These are phyloP conservation scores for Pangasianodon hypophthalmus DNA, from an alignment of 2,113 vertebrate species.

Conservation along the genomic window DNA sequence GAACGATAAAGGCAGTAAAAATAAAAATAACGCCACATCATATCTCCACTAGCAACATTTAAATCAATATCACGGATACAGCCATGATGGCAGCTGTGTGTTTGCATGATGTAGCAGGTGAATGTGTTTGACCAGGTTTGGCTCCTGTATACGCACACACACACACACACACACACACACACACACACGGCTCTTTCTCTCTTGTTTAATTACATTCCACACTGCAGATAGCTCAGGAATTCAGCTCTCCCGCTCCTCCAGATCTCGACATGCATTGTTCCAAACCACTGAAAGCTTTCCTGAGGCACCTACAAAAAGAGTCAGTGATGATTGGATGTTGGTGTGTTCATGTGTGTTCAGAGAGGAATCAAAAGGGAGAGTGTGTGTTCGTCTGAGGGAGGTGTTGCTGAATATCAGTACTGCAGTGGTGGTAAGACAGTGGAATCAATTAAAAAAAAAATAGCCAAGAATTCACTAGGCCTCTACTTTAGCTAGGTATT, in stretches of 20 bases:
- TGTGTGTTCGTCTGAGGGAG: neutral
- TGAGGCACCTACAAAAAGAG: constrained; percentile 26
- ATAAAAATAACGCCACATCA: neutral
- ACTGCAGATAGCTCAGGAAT: constrained; percentile 72
- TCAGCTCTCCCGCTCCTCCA: constrained; percentile 57
- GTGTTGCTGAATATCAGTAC: neutral
- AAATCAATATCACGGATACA: constrained; percentile 21
- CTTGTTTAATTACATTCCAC: constrained; percentile 73
- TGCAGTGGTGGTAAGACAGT: neutral
- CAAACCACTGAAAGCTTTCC: constrained; percentile 57
- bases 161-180: constrained; percentile 43
- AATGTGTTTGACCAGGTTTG: constrained; percentile 27
- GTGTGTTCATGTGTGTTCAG: constrained; percentile 3
- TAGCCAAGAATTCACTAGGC: neutral
- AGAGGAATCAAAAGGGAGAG: neutral
- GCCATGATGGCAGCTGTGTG: constrained; percentile 28
- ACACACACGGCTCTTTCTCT: constrained; percentile 55
- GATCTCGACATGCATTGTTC: constrained; percentile 63
- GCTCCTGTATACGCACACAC: constrained; percentile 44
- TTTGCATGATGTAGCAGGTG: constrained; percentile 50
- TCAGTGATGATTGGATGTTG: constrained; percentile 16
- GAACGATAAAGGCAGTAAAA: constrained; percentile 6
- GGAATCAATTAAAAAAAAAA: neutral
- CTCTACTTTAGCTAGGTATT: neutral
- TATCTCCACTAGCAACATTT: neutral